These are phyloP conservation scores for Dasyurus viverrinus DNA, from an alignment of 2,113 vertebrate genomes.

Conservation along the genomic window DNA sequence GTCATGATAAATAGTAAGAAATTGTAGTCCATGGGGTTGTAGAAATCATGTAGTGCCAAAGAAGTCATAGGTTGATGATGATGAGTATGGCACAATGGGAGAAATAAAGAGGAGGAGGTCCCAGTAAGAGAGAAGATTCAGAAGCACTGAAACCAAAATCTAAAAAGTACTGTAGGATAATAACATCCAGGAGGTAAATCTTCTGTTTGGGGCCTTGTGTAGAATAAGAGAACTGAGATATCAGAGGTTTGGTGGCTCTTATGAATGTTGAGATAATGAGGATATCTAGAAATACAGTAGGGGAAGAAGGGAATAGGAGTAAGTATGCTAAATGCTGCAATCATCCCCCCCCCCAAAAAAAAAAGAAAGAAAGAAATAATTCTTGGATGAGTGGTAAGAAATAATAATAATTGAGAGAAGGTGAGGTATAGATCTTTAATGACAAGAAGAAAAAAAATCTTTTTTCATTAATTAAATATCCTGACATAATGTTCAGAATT, in stretches of 20 bases:
- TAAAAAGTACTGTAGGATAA: background rate
- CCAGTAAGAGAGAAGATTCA: background rate
- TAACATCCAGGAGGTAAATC: background rate
- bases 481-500: constrained; percentile 29
- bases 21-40: background rate
- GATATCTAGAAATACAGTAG: constrained; percentile 20
- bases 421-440: constrained; percentile 53
- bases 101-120: background rate
- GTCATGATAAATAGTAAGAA: background rate
- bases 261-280: background rate
- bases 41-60: background rate
- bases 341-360: constrained; percentile 1
- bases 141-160: background rate
- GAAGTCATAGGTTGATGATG: background rate
- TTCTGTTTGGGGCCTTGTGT: background rate
- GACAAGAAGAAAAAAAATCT: background rate
- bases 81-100: background rate
- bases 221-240: background rate
- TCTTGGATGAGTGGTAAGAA: constrained; percentile 59
- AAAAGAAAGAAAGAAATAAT: background rate
- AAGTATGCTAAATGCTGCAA: constrained; percentile 66
- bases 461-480: constrained; percentile 49
- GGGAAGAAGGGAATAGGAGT: constrained; percentile 3
- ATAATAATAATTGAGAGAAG: constrained; percentile 43
- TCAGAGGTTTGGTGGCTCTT: background rate